Percentiles rank a stretch among this genome's conserved stretches.
Conservation (phyloP, 2,113 vertebrate species). For the Alligator mississippiensis region DNA sequence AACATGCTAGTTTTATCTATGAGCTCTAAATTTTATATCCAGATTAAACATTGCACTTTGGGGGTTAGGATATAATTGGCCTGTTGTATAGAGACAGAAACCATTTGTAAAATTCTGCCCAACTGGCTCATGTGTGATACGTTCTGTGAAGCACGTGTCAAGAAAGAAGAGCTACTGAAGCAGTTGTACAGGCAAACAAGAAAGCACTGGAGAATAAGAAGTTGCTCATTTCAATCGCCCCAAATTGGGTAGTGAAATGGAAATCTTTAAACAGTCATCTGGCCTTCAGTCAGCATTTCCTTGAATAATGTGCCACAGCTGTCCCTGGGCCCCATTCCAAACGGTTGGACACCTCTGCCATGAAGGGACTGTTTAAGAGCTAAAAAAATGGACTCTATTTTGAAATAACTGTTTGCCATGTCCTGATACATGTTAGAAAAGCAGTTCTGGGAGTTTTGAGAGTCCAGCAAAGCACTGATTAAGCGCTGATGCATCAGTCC, state of each 20-base stretch:
- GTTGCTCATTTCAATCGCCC: not conserved
- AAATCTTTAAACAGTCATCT: not conserved
- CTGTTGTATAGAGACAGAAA: conserved; percentile 27
- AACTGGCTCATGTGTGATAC: not conserved
- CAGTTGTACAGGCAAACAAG: conserved; percentile 40
- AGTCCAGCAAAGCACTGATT: not conserved
- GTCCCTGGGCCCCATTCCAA: not conserved
- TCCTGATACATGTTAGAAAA: not conserved
- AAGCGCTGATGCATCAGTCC: not conserved
- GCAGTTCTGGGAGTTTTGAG: conserved; percentile 23
- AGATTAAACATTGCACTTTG: conserved; percentile 22
- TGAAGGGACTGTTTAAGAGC: not conserved
- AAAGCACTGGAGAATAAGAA: conserved; percentile 3
- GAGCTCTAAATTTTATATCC: not conserved
- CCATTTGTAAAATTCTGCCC: conserved; percentile 19
- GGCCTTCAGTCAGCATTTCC: not conserved
- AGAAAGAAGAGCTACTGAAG: not conserved
- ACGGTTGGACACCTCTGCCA: not conserved
- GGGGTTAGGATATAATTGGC: not conserved
- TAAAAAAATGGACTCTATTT: not conserved
- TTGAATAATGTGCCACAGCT: accelerated
- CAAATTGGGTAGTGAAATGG: conserved; percentile 18
- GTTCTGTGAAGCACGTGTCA: too few species aligned
- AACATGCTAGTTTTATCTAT: not conserved
- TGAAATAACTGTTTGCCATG: not conserved